Base-by-base conservation (phyloP, 2,113 vertebrate species). In the Catharus fuscescens region DNA sequence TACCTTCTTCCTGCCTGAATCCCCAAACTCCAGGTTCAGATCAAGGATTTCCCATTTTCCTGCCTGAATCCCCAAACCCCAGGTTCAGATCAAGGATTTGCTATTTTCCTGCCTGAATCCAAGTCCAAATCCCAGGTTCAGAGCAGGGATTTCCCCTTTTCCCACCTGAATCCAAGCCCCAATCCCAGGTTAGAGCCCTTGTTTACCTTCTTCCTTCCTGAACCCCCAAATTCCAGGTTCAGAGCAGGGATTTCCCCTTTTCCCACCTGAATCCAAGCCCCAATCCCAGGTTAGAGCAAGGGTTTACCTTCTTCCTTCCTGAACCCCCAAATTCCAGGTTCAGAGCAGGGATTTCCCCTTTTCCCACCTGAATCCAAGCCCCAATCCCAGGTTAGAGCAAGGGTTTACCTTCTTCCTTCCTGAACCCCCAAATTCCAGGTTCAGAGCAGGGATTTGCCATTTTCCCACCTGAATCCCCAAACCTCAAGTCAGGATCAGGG, bases 321-420 rank as follows among this genome's bases (percentile, higher is more conserved):
- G 7, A 11, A 65, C 9, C 21, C 79, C 19, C 47, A 72, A 19
- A 42, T n/a, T 0, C 17, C 14, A 0, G 4, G 8, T 2, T 40
- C 32, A 32, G 12, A 29, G 0, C 42, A 18, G 32, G 57, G n/a
- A 42, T 3, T 44, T 47, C 10, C 29, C n/a, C 5, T 9, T 72
- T 70, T 4, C 57, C 45, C 9, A 11, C 50, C 56, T 7, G 4
- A 44, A 20, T 4, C 9, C 52, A n/a, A 8, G 31, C 2, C 12
- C 28, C 9, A 38, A 31, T n/a, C 6, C 32, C n/a, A 28, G 57
- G 23, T n/a, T n/a, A 5, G 21, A 65, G 1, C 20, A n/a, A 6
- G 21, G 20, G 32, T 45, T 65, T n/a, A n/a, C n/a, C n/a, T n/a
- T n/a, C n/a, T 29, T 25, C 57, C n/a, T 14, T 8, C 54, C 54